These are phyloP conservation scores for Sylvia borin DNA, from an alignment of 2,797 vertebrate species.

Conservation along the genomic window DNA sequence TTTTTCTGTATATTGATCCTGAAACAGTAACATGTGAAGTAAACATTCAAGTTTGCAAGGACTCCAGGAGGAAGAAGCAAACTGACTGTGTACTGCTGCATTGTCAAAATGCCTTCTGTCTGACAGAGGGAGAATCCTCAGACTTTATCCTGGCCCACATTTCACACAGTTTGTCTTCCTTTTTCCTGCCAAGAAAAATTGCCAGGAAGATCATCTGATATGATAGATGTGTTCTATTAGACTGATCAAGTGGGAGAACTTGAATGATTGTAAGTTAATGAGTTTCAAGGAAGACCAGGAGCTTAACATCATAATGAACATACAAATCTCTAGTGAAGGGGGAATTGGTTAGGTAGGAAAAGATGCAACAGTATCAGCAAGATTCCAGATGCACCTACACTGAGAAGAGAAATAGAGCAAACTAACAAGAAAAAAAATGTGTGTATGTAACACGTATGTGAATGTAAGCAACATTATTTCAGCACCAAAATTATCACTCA, in stretches of 20 bases:
- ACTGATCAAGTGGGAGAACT: background rate
- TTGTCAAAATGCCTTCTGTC: background rate
- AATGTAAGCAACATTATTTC: background rate
- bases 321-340: background rate
- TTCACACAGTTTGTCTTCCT: background rate
- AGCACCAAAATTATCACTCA: background rate
- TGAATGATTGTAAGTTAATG: background rate
- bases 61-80: background rate
- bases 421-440: background rate
- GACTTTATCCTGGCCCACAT: background rate
- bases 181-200: background rate
- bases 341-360: background rate
- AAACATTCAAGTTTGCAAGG: background rate
- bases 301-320: background rate
- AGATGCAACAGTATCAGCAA: background rate
- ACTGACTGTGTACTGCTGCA: background rate
- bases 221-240: background rate
- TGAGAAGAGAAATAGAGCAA: background rate
- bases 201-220: background rate
- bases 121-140: background rate
- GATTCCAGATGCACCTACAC: background rate
- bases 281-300: background rate
- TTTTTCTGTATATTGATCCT: background rate
- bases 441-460: background rate
- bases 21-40: background rate